A percentile compares a stretch with the other conserved stretches of the same genome.
These are phyloP conservation scores for Agrochola litura DNA, from an alignment of 2,888 invertebrate species.

Conservation along the genomic window DNA sequence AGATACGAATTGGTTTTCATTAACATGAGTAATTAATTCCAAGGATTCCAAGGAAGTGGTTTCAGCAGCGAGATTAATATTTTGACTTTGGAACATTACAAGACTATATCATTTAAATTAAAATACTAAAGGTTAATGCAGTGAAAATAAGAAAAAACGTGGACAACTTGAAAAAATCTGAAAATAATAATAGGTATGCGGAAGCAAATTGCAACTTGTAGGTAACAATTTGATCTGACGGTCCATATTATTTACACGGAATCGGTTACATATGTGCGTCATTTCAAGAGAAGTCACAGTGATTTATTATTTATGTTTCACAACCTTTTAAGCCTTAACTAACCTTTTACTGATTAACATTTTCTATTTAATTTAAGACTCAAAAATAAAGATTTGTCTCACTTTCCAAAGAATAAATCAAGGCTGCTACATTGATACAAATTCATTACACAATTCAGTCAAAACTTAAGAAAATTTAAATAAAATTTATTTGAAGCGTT, in stretches of 20 bases:
- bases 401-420: not conserved
- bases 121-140: conserved; percentile 3
- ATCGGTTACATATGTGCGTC: conserved; percentile 23
- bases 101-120: not conserved
- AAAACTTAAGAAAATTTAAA: not conserved
- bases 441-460: no score
- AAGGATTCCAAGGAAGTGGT: not conserved
- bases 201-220: conserved; percentile 15
- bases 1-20: not conserved
- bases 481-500: not conserved
- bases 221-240: not conserved
- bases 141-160: not conserved
- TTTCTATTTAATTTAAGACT: no score
- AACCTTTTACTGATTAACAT: not conserved
- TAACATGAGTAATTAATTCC: not conserved
- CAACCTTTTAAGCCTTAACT: not conserved
- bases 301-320: not conserved
- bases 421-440: no score
- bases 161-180: not conserved
- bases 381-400: not conserved
- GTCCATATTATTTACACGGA: conserved; percentile 11
- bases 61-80: no score
- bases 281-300: conserved; percentile 19
- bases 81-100: not conserved
- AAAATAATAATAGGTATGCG: conserved; percentile 36